Conservation (phyloP, 2,113 vertebrate genomes). For the Phyllopteryx taeniolatus region DNA sequence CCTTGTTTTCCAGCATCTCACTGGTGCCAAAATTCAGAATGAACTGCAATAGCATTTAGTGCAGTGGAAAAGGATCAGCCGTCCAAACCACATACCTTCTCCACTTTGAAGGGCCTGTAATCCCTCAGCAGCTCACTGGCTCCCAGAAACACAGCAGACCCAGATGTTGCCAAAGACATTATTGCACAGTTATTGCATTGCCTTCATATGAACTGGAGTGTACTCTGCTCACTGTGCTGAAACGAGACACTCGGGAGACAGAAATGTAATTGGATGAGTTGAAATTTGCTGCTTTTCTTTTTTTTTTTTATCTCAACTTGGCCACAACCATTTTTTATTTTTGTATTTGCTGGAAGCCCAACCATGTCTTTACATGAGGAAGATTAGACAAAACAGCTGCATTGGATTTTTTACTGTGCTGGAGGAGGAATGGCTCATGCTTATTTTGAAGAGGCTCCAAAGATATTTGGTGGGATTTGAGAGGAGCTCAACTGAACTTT, state of each 20-base stretch:
- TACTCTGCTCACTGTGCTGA: slow-evolving; percentile 29
- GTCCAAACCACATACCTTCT: slow-evolving; percentile 68
- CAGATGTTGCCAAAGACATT: slow-evolving; percentile 55
- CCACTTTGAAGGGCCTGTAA: slow-evolving; percentile 69
- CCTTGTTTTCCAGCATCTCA: slow-evolving; percentile 68
- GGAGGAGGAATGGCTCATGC: slow-evolving; percentile 47
- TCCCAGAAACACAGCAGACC: slow-evolving; percentile 54
- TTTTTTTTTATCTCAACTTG: slow-evolving; percentile 44
- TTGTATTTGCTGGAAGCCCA: slow-evolving; percentile 53
- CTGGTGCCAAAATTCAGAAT: slow-evolving; percentile 68
- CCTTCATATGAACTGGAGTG: slow-evolving; percentile 43
- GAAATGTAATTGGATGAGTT: slow-evolving; percentile 42
- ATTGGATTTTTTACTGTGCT: slow-evolving; percentile 51
- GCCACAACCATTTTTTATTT: slow-evolving; percentile 39
- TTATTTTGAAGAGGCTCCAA: slow-evolving; percentile 65
- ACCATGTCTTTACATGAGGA: slow-evolving; percentile 62
- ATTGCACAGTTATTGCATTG: slow-evolving; percentile 54
- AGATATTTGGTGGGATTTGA: slow-evolving; percentile 59
- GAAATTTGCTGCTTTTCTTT: slow-evolving; percentile 19
- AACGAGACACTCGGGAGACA: slow-evolving; percentile 33
- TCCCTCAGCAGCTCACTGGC: slow-evolving; percentile 60
- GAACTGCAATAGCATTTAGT: slow-evolving; percentile 70
- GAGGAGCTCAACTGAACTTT: slow-evolving; percentile 54
- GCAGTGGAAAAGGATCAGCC: slow-evolving; percentile 70
- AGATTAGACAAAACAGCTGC: slow-evolving; percentile 65